Evolutionary conservation across 30 jellyfish, hydroid and myxozoan genomes (phyloP), one percentile per base, ranked within the genome.

Genomic region (Hydractinia echinata): DNA sequence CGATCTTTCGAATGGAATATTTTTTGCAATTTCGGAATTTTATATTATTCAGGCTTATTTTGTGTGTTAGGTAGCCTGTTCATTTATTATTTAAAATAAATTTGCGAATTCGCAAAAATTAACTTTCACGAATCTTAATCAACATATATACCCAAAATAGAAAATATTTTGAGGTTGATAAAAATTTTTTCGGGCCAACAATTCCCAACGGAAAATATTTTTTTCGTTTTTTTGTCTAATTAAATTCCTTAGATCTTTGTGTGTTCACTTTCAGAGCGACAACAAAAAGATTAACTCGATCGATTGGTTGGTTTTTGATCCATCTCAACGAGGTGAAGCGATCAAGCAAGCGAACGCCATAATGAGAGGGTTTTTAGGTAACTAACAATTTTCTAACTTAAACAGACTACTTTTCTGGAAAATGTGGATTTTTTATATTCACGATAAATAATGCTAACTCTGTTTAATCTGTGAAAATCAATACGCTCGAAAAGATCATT

Each of bases 261-360:
- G 10, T 16, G 14, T 82, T 83, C 8, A 20, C 19, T 58, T 76
- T 54, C 62, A 83, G 81, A 89, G 84, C 18, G 98, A 92, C 67
- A 54, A 50, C 58, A 82, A 77, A 55, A 87, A 86, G 66, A 87
- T 92, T 66, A 89, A 74, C 4, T 87, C 98, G 4, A 79, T 92
- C 73, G 88, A 87, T 60, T 92, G 96, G 98, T 90, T 92, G 14
- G 73, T 84, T 13, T 81, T 92, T 72, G 96, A 92, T 49, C 96
- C 96, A 53, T 51, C 87, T 11, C 95, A 82, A 81, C 93, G 95
- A 16, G 82, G 70, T 79, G 98, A 87, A 61, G 98, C 98, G 5
- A 82, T 92, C 55, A 79, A 88, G 53, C 98, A 92, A 67, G 96
- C 96, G 16, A 92, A 92, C 81, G 95, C 96, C 8, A 92, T 92